phyloP scores from a whole-genome alignment of 2,797 vertebrate genomes.

The Pseudochirops cupreus region DNA sequence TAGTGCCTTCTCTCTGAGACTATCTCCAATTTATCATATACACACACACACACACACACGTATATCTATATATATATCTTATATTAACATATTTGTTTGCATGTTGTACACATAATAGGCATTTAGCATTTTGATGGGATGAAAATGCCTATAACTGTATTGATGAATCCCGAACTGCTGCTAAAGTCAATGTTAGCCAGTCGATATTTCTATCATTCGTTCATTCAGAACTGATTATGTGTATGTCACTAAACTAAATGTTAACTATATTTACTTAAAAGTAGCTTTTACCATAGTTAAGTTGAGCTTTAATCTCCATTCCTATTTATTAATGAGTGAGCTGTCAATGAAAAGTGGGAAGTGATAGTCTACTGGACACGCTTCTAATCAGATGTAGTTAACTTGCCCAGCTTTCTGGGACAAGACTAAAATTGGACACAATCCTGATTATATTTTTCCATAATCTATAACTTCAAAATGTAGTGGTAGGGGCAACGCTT shows the following conservation, averaged over 20 bases:
- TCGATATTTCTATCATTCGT: constrained; percentile 1
- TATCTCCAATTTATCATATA: background rate
- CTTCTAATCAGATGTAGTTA: background rate
- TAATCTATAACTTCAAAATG: background rate
- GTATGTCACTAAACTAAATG: background rate
- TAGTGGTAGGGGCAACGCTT: background rate
- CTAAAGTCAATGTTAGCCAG: background rate
- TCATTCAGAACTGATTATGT: background rate
- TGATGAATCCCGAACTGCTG: background rate
- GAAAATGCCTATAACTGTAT: constrained; percentile 18
- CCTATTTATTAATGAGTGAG: background rate
- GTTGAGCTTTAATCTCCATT: background rate
- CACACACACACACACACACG: fast-evolving
- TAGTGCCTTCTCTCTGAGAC: background rate
- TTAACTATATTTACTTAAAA: background rate
- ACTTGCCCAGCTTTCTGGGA: background rate
- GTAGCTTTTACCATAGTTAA: background rate
- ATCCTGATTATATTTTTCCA: background rate
- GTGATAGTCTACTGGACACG: background rate
- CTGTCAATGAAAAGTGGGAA: background rate
- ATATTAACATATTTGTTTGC: background rate
- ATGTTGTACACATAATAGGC: background rate
- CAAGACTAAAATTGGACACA: background rate
- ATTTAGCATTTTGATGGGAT: constrained; percentile 5
- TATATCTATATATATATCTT: background rate